phyloP scores from a whole-genome alignment of 2,113 vertebrate genomes.

The Taxidea taxus region DNA sequence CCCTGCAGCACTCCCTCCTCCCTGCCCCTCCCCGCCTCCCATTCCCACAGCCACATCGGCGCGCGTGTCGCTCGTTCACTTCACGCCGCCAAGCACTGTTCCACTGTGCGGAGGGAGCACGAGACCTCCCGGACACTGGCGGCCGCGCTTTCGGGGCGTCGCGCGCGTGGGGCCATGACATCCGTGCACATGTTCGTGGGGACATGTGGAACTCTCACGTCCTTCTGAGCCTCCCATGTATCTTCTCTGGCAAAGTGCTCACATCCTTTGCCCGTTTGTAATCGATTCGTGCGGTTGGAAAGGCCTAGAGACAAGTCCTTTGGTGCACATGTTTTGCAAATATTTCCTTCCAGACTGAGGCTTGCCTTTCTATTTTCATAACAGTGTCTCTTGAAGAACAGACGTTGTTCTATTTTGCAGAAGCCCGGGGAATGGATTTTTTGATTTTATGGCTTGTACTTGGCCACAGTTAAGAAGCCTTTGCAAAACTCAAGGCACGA shows the following conservation, averaged over 20 bases:
- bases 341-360: background rate
- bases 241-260: background rate
- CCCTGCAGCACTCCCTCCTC: background rate
- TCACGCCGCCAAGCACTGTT: background rate
- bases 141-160: background rate
- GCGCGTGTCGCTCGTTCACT: background rate
- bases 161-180: background rate
- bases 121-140: background rate
- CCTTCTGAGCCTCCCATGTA: background rate
- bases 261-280: background rate
- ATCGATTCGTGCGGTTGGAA: background rate
- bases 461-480: background rate
- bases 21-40: background rate
- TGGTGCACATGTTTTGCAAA: background rate
- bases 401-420: background rate
- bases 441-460: background rate
- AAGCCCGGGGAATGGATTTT: background rate
- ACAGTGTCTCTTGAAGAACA: background rate
- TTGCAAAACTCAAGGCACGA: background rate
- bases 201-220: background rate
- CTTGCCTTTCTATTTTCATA: background rate
- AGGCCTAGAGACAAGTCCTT: background rate
- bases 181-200: background rate
- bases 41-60: background rate
- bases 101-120: background rate